Conservation (phyloP, 2,113 vertebrate species). For the Thomomys bottae region DNA sequence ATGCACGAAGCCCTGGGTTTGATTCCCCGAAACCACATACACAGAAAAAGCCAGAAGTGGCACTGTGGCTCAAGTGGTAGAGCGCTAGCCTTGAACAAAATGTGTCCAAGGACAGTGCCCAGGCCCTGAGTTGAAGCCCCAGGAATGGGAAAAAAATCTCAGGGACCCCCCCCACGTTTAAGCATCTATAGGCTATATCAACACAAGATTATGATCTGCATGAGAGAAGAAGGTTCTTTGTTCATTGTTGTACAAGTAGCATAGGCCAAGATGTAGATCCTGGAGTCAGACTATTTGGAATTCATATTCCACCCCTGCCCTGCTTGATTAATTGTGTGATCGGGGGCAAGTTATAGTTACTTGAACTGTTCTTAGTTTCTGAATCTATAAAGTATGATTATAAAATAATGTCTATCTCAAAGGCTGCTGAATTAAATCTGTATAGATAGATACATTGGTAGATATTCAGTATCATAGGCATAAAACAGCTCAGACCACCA, state of each 20-base stretch:
- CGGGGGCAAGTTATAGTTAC: not conserved
- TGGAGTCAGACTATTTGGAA: not conserved
- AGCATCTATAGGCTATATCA: not conserved
- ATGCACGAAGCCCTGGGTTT: no score
- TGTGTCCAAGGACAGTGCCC: no score
- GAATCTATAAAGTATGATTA: constrained; percentile 18
- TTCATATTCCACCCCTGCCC: not conserved
- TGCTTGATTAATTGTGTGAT: not conserved
- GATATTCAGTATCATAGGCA: no score
- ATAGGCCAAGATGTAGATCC: not conserved
- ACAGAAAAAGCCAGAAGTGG: no score
- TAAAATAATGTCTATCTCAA: not conserved
- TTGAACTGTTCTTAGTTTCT: constrained; percentile 27
- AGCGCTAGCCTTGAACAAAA: no score
- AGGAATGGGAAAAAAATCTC: no score
- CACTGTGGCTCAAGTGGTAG: no score
- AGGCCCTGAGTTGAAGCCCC: no score
- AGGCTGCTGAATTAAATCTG: not conserved
- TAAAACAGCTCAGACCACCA: not conserved
- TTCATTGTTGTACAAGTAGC: not conserved
- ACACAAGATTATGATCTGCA: not conserved
- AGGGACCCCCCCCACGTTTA: not conserved
- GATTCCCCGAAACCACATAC: no score
- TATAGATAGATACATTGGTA: no score
- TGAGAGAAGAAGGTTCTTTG: not conserved